phyloP scores from a whole-genome alignment of 2,113 vertebrate species.

The Sturnira hondurensis region DNA sequence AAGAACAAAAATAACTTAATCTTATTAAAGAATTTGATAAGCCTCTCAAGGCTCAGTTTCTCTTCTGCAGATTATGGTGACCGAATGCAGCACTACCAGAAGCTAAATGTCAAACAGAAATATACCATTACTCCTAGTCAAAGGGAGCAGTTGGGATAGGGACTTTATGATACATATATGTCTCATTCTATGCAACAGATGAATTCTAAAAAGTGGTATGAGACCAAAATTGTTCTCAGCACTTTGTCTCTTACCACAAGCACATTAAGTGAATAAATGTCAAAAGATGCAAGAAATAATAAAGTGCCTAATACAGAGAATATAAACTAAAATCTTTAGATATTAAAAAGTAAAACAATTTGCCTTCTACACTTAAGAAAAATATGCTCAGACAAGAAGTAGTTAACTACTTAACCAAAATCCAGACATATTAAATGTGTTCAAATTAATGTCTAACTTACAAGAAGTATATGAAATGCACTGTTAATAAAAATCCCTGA shows the following conservation, averaged over 20 bases:
- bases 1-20: conserved; percentile 37
- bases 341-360: conserved; percentile 31
- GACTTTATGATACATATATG: not conserved
- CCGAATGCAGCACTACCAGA: not conserved
- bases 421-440: conserved; percentile 37
- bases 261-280: not conserved
- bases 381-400: conserved; percentile 25
- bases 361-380: not conserved
- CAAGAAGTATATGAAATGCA: conserved; percentile 54
- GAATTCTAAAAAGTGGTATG: not conserved
- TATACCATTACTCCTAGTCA: not conserved
- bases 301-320: not conserved
- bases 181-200: not conserved
- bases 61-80: not conserved
- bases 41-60: not conserved
- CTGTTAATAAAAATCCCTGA: conserved; percentile 55
- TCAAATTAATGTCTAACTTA: conserved; percentile 64
- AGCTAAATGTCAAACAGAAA: conserved; percentile 16
- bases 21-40: conserved; percentile 35
- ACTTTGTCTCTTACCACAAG: not conserved
- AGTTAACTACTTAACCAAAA: conserved; percentile 41
- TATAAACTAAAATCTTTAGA: conserved; percentile 24
- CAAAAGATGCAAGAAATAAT: not conserved
- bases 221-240: not conserved
- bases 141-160: not conserved